Conservation (phyloP, 2,888 invertebrate genomes). For the Chymomyza caudatula region DNA sequence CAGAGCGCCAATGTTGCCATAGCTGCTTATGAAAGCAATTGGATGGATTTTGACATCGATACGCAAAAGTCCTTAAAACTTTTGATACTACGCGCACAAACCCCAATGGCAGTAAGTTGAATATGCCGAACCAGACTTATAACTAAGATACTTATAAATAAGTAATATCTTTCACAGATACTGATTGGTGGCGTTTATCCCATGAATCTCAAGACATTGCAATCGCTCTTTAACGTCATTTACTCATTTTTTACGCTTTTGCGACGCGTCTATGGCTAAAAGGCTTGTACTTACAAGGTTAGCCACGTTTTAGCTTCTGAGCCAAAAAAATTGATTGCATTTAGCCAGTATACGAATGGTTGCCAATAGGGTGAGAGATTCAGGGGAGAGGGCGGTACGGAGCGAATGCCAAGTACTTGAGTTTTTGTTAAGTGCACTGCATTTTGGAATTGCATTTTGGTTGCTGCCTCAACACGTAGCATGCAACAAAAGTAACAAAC, state of each 20-base stretch:
- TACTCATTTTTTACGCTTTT: conserved; percentile 72
- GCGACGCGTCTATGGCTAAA: conserved; percentile 67
- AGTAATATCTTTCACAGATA: conserved; percentile 42
- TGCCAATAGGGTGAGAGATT: background rate
- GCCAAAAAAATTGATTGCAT: conserved; percentile 61
- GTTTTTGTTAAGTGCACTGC: conserved; percentile 1
- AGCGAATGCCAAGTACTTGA: background rate
- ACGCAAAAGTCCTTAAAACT: conserved; percentile 61
- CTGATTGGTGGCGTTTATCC: conserved; percentile 69
- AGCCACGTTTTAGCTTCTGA: conserved; percentile 7
- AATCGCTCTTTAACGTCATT: conserved; percentile 67
- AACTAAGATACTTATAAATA: background rate
- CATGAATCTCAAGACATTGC: conserved; percentile 70
- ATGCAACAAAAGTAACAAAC: conserved; percentile 9
- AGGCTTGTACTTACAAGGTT: background rate
- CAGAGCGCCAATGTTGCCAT: conserved; percentile 62
- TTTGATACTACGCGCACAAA: conserved; percentile 68
- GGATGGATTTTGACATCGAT: conserved; percentile 63
- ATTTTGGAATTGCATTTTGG: conserved; percentile 33
- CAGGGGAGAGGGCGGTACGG: background rate
- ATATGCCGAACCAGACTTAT: background rate
- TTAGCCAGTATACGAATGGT: conserved; percentile 52
- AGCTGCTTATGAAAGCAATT: conserved; percentile 67
- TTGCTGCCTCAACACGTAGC: conserved; percentile 3
- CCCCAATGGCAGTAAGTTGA: conserved; percentile 58